Evolutionary conservation across 2,113 vertebrate genomes (phyloP).

Genomic region (Embiotoca jacksoni): DNA sequence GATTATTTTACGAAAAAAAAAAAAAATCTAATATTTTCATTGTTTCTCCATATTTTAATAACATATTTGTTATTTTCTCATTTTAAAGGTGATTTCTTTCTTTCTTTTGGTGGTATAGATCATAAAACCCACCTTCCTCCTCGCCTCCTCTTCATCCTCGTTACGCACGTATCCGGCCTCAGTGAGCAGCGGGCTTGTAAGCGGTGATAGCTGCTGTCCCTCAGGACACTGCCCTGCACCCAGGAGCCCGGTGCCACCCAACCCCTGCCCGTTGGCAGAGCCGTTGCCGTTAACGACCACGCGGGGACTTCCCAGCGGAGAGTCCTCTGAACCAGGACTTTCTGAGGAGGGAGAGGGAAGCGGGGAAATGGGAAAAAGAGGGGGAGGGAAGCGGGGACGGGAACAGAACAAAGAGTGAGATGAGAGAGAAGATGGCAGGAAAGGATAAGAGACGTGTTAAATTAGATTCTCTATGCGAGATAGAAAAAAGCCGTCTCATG

Average conservation of each 20-base stretch:
- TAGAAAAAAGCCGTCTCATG: not conserved
- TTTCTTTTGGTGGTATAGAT: too few species aligned
- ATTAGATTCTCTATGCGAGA: not conserved
- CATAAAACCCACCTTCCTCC: slow-evolving; percentile 87
- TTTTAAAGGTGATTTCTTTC: too few species aligned
- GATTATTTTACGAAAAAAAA: too few species aligned
- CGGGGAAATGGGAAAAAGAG: slow-evolving; percentile 14
- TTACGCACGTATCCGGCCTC: slow-evolving; percentile 89
- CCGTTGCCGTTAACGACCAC: slow-evolving; percentile 78
- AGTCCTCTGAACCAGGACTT: slow-evolving; percentile 90
- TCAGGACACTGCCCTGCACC: slow-evolving; percentile 88
- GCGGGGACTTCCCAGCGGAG: slow-evolving; percentile 85
- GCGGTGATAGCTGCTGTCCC: slow-evolving; percentile 88
- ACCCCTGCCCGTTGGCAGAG: slow-evolving; percentile 83
- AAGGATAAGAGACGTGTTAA: slow-evolving; percentile 31
- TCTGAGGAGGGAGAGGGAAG: slow-evolving; percentile 76
- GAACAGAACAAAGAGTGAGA: slow-evolving; percentile 26
- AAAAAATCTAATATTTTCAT: too few species aligned
- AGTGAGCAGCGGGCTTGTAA: slow-evolving; percentile 92
- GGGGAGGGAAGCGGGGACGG: not conserved
- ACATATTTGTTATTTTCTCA: too few species aligned
- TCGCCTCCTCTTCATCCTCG: slow-evolving; percentile 92
- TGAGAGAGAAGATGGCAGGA: not conserved
- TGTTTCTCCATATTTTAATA: too few species aligned
- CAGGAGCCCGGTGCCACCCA: slow-evolving; percentile 76